phyloP scores from a whole-genome alignment of 2,888 invertebrate species.

The Clunio marinus region DNA sequence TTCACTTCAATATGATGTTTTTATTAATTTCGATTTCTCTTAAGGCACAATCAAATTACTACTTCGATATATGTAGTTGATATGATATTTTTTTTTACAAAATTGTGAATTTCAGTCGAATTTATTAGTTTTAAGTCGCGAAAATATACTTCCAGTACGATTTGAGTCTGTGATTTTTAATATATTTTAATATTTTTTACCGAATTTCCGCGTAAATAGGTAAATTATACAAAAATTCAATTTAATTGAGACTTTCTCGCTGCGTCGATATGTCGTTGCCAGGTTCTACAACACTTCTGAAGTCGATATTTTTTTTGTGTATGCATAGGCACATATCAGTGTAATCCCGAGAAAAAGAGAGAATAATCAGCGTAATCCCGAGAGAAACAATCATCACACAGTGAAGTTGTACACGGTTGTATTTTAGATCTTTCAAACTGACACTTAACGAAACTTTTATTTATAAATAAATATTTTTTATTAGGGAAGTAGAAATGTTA shows the following conservation, averaged over 20 bases:
- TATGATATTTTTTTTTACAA: neutral
- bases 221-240: neutral
- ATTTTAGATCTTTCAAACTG: too few species aligned
- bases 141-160: neutral
- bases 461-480: too few species aligned
- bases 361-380: too few species aligned
- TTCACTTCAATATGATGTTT: neutral
- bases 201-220: neutral
- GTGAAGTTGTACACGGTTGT: too few species aligned
- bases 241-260: neutral
- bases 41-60: constrained; percentile 4
- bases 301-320: neutral
- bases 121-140: neutral
- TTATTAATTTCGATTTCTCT: neutral
- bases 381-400: too few species aligned
- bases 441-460: too few species aligned
- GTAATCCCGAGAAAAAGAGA: too few species aligned
- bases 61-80: neutral
- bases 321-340: too few species aligned
- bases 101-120: neutral
- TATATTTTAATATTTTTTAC: neutral
- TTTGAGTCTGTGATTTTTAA: neutral
- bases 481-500: too few species aligned
- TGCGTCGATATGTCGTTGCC: neutral
- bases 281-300: neutral